Evolutionary conservation across 2,888 invertebrate species (phyloP), one percentile per base, ranked within the genome.

Genomic region (Cephus pulcher): DNA sequence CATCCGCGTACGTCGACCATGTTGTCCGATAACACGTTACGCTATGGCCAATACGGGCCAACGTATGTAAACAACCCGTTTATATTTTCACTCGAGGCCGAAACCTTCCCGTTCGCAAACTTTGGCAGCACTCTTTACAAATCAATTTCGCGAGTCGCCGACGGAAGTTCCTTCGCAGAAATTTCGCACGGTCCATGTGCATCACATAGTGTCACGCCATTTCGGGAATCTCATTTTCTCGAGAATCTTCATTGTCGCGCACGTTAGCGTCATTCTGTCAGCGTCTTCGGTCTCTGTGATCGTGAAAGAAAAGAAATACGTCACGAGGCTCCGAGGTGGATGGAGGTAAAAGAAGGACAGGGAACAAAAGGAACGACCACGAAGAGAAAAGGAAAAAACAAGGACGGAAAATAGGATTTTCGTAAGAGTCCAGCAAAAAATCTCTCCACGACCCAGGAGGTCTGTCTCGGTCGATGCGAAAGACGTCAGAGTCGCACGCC

Each of bases 401-500:
- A 56, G 23, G 56, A 56, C 9, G 15, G 40, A 23, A 9, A 23
- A 56, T 15, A 23, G 2, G 56, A 56, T 56, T 56, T 56, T 56
- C 56, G 56, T 9, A 56, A 56, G 23, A 56, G 23, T 23, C 9
- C 1, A 23, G 56, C 56, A 56, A 56, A 23, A 23, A 56, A 56
- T 56, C 56, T 56, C 23, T 56, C 23, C 23, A 23, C 56, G 23
- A 56, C 56, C 23, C 56, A 6, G 9, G 23, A 23, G 56, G 23
- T 56, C 56, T 4, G 23, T 56, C 56, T 9, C 23, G 56, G 15
- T 56, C 56, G 9, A 56, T 56, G 9, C 15, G 56, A 56, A 73
- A 78, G 76, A 78, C 75, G 78, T 76, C 75, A 9, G 23, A 56
- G 56, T 15, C 9, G 56, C 56, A 23, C 56, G 56, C 23, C 56